A percentile compares a stretch with the other conserved stretches of the same genome.
These are phyloP conservation scores for Sinocyclocheilus rhinocerous DNA, from an alignment of 2,113 vertebrate genomes.

Conservation along the genomic window DNA sequence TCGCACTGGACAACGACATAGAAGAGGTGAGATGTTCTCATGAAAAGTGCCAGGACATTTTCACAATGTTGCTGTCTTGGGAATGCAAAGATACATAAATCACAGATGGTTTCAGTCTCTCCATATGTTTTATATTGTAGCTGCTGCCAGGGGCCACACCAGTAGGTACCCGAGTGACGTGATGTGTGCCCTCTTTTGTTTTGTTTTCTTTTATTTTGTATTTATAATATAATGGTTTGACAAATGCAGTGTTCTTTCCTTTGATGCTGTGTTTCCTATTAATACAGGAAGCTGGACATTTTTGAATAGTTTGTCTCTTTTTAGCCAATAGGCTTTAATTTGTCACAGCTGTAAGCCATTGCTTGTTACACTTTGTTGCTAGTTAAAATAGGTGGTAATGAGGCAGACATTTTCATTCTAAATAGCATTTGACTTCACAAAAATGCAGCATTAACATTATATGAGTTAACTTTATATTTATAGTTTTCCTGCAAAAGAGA, in stretches of 20 bases:
- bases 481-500: no score
- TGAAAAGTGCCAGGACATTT: background rate
- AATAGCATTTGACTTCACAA: background rate
- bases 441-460: background rate
- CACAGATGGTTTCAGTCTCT: slow-evolving; percentile 39
- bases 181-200: slow-evolving; percentile 58
- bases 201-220: no score
- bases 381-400: no score
- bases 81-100: background rate
- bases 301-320: background rate
- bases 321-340: background rate
- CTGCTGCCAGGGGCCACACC: slow-evolving; percentile 81
- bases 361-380: background rate
- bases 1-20: slow-evolving; percentile 79
- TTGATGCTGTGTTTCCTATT: background rate
- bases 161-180: slow-evolving; percentile 82
- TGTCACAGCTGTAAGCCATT: background rate
- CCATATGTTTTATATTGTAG: slow-evolving; percentile 70
- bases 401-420: no score
- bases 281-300: background rate
- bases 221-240: background rate
- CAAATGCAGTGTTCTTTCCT: background rate
- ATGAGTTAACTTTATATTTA: background rate
- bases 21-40: slow-evolving; percentile 83
- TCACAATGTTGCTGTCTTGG: background rate